A percentile compares a stretch with the other conserved stretches of the same genome.
Conservation (phyloP, 2,888 invertebrate genomes). For the Aphodius granarius region DNA sequence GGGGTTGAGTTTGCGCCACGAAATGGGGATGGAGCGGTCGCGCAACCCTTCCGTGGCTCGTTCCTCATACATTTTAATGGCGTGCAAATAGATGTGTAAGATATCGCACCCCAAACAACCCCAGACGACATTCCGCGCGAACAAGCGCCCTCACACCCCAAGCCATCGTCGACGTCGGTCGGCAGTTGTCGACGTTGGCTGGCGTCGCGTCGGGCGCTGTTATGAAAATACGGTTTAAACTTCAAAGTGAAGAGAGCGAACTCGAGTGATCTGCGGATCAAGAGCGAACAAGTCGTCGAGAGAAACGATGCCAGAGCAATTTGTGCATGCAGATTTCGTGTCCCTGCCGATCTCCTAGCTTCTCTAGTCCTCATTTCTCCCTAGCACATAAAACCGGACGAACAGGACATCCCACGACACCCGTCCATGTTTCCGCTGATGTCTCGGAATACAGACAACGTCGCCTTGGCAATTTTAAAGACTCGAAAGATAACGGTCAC, state of each 20-base stretch:
- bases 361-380: neutral
- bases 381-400: neutral
- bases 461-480: too few relatives aligned
- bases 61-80: constrained; percentile 38
- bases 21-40: constrained; percentile 3
- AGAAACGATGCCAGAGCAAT: constrained; percentile 42
- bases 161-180: constrained; percentile 4
- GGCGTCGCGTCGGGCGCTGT: constrained; percentile 35
- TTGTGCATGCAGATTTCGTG: constrained; percentile 49
- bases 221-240: constrained; percentile 51
- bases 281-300: constrained; percentile 37
- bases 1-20: neutral
- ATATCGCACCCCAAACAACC: constrained; percentile 33
- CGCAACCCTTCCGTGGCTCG: constrained; percentile 2
- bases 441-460: neutral
- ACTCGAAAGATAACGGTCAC: too few relatives aligned
- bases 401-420: neutral
- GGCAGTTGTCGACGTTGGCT: neutral
- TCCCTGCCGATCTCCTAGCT: neutral
- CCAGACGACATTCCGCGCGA: constrained; percentile 34
- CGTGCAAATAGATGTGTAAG: constrained; percentile 37
- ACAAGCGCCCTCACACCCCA: constrained; percentile 27
- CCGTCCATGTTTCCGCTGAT: neutral
- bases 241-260: constrained; percentile 46
- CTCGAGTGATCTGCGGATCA: constrained; percentile 47